phyloP scores from a whole-genome alignment of 2,797 vertebrate genomes.

The Notolabrus celidotus region DNA sequence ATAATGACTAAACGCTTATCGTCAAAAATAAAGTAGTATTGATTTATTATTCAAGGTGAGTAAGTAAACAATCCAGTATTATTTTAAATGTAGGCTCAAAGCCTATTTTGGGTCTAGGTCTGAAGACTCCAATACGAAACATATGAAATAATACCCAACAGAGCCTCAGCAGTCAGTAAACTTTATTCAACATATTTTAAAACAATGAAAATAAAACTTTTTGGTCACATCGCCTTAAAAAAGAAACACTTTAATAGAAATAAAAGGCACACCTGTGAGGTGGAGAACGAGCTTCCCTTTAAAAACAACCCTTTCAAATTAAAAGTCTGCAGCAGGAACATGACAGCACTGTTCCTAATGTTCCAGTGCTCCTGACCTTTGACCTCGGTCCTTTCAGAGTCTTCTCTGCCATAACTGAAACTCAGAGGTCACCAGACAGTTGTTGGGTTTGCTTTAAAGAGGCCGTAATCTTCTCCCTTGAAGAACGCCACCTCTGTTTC shows the following conservation, averaged over 20 bases:
- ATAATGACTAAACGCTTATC: too few relatives aligned
- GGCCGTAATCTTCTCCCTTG: constrained; percentile 89
- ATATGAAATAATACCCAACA: background rate
- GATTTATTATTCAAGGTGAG: too few relatives aligned
- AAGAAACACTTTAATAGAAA: background rate
- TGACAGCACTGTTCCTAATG: background rate
- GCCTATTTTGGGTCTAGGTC: too few relatives aligned
- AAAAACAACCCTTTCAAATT: constrained; percentile 25
- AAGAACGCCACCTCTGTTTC: constrained; percentile 97
- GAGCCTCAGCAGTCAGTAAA: background rate
- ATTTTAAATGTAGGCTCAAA: too few relatives aligned
- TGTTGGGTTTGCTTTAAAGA: constrained; percentile 89
- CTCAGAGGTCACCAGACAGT: constrained; percentile 69
- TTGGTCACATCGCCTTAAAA: background rate
- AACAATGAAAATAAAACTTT: background rate
- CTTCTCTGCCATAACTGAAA: background rate
- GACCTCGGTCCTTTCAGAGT: background rate
- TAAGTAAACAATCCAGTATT: too few relatives aligned
- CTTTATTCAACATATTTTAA: constrained; percentile 43
- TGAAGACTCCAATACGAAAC: too few relatives aligned
- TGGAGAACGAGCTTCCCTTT: background rate
- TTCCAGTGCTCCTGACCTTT: background rate
- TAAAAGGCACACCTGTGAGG: constrained; percentile 8
- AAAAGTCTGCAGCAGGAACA: constrained; percentile 9
- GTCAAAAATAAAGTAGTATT: too few relatives aligned